A percentile compares a stretch with the other conserved stretches of the same genome.
phyloP scores from a whole-genome alignment of 2,797 vertebrate species.

The Ctenochaetus hawaiiensis region DNA sequence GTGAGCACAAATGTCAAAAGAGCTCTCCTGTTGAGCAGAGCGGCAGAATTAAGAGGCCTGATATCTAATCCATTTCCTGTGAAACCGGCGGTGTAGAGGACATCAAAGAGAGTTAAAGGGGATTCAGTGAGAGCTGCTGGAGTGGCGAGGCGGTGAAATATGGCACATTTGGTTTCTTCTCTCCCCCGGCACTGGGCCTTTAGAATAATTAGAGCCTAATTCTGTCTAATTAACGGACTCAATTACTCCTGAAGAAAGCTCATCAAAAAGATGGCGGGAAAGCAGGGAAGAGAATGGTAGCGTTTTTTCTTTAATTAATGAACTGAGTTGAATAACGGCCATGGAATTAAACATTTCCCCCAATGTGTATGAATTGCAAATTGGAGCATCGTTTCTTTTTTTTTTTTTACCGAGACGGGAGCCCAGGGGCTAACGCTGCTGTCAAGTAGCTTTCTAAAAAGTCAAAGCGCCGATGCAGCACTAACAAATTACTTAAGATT shows the following conservation, averaged over 20 bases:
- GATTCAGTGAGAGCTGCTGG: slow-evolving; percentile 73
- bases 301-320: slow-evolving; percentile 88
- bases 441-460: slow-evolving; percentile 86
- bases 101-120: slow-evolving; percentile 85
- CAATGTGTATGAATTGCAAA: slow-evolving; percentile 88
- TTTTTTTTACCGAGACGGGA: slow-evolving; percentile 72
- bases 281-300: slow-evolving; percentile 81
- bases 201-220: slow-evolving; percentile 89
- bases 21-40: slow-evolving; percentile 81
- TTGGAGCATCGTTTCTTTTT: slow-evolving; percentile 75
- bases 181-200: slow-evolving; percentile 84
- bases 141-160: slow-evolving; percentile 82
- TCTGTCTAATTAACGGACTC: slow-evolving; percentile 90
- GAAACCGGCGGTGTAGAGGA: slow-evolving; percentile 79
- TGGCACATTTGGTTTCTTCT: slow-evolving; percentile 80
- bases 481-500: slow-evolving; percentile 86
- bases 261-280: slow-evolving; percentile 87
- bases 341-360: slow-evolving; percentile 86
- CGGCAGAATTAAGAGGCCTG: slow-evolving; percentile 78
- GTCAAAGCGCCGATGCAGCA: slow-evolving; percentile 85
- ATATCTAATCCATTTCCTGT: slow-evolving; percentile 85
- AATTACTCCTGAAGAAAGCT: slow-evolving; percentile 89
- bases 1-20: slow-evolving; percentile 81
- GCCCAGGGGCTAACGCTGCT: slow-evolving; percentile 85
- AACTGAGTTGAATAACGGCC: slow-evolving; percentile 88